These are phyloP conservation scores for Columbina picui DNA, from an alignment of 2,113 vertebrate species.

Conservation along the genomic window DNA sequence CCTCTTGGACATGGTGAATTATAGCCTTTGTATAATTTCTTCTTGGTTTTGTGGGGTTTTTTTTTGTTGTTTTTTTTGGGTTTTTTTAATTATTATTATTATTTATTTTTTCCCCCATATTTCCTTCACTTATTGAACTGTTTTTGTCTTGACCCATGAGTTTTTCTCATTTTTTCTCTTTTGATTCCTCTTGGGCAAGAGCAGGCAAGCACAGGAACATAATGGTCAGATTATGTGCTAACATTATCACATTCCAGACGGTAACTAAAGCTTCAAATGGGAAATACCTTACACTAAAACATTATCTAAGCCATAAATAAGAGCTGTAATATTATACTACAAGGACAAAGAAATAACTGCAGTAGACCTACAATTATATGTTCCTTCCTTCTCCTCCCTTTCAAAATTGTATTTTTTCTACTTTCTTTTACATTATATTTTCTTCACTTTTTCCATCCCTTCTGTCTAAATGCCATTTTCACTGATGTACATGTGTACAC, in stretches of 20 bases:
- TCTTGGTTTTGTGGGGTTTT: background rate
- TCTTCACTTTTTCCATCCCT: background rate
- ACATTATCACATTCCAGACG: background rate
- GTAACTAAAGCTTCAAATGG: background rate
- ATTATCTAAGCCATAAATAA: background rate
- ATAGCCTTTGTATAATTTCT: background rate
- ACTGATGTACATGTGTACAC: background rate
- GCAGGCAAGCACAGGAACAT: background rate
- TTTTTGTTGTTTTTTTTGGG: too few species aligned
- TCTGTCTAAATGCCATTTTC: background rate
- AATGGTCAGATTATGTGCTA: background rate
- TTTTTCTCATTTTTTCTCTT: background rate
- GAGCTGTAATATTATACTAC: background rate
- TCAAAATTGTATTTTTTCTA: background rate
- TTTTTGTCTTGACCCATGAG: background rate
- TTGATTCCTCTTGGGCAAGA: background rate
- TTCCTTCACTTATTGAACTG: background rate
- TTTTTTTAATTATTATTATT: too few species aligned
- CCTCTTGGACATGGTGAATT: background rate
- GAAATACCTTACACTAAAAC: background rate
- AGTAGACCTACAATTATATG: background rate
- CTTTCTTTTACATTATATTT: background rate
- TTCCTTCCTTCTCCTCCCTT: background rate
- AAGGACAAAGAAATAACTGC: background rate
- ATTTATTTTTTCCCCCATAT: fast-evolving